Conservation (phyloP, 2,113 vertebrate genomes). For the Physeter macrocephalus region DNA sequence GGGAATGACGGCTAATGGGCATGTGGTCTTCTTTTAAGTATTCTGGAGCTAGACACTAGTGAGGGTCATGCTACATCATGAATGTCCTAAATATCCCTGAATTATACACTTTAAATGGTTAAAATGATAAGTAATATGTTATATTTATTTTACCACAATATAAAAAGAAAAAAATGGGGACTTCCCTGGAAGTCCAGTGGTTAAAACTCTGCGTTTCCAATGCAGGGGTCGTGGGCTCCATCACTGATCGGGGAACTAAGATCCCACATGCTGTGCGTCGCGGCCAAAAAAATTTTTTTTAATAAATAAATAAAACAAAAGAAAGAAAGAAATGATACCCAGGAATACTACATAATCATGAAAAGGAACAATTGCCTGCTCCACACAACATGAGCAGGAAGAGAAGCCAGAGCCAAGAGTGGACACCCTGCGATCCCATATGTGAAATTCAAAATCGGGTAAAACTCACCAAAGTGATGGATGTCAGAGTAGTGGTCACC, state of each 20-base stretch:
- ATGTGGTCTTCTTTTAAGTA: background rate
- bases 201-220: too few species aligned
- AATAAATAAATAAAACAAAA: background rate
- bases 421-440: background rate
- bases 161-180: background rate
- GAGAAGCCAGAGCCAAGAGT: background rate
- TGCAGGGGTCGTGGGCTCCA: too few species aligned
- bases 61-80: background rate
- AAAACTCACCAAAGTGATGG: background rate
- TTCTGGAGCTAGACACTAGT: background rate
- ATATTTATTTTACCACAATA: background rate
- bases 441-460: background rate
- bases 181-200: too few species aligned
- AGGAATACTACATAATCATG: background rate
- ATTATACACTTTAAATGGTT: background rate
- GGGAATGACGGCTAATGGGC: background rate
- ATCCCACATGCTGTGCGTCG: too few species aligned
- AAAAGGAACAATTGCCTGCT: background rate
- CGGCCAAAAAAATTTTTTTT: too few species aligned
- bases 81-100: background rate
- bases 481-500: background rate
- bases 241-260: too few species aligned
- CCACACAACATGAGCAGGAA: background rate
- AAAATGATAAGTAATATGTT: background rate
- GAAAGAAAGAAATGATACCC: background rate